A percentile compares a stretch with the other conserved stretches of the same genome.
These are phyloP conservation scores for Rhinogobio ventralis DNA, from an alignment of 2,797 vertebrate genomes.

Conservation along the genomic window DNA sequence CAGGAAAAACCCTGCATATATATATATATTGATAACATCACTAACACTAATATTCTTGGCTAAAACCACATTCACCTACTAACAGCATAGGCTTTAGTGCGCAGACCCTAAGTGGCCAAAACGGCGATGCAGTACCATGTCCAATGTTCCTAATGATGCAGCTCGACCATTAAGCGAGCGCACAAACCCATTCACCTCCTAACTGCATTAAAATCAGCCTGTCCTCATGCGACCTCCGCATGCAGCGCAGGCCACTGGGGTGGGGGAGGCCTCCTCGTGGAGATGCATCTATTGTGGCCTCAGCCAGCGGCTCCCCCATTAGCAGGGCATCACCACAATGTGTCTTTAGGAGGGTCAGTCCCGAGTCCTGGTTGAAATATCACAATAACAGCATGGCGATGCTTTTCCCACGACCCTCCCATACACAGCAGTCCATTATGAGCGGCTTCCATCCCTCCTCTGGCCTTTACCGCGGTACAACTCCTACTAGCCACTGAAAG, in stretches of 20 bases:
- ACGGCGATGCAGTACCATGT: background rate
- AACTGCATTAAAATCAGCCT: conserved; percentile 52
- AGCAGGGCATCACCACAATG: conserved; percentile 60
- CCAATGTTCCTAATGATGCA: conserved; percentile 25
- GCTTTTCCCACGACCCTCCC: conserved; percentile 70
- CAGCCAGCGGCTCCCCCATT: conserved; percentile 63
- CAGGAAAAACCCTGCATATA: no score
- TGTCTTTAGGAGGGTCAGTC: conserved; percentile 65
- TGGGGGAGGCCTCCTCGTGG: conserved; percentile 40
- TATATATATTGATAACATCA: background rate
- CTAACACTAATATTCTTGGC: background rate
- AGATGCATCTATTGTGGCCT: conserved; percentile 58
- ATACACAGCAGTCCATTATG: conserved; percentile 64
- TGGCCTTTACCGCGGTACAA: conserved; percentile 51
- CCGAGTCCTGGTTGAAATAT: conserved; percentile 59
- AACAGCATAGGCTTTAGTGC: background rate
- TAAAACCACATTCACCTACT: background rate
- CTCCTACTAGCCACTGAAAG: conserved; percentile 72
- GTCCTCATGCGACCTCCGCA: conserved; percentile 42
- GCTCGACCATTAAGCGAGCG: conserved; percentile 24
- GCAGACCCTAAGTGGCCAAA: background rate
- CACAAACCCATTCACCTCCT: conserved; percentile 54
- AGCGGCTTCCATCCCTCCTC: conserved; percentile 62
- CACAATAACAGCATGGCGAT: conserved; percentile 70
- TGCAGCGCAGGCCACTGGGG: background rate